These are phyloP conservation scores for Ochlodes sylvanus DNA, from an alignment of 2,888 invertebrate genomes.

Conservation along the genomic window DNA sequence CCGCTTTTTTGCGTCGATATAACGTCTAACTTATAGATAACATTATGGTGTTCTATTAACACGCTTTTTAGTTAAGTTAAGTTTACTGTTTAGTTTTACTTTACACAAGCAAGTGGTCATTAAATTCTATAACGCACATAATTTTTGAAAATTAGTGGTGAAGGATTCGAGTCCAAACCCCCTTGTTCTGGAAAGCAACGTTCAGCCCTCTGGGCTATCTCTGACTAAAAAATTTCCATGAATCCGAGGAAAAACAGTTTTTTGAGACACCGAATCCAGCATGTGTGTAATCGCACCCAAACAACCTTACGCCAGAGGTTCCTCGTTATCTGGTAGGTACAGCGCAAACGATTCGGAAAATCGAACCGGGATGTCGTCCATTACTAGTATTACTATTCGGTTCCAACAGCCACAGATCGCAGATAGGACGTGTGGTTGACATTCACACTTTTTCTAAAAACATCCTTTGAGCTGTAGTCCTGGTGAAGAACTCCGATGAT, in stretches of 20 bases:
- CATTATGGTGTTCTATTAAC: too few species aligned
- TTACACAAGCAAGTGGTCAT: too few species aligned
- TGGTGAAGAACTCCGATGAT: background rate
- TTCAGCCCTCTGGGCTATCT: too few species aligned
- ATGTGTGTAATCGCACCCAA: conserved; percentile 20
- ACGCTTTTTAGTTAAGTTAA: too few species aligned
- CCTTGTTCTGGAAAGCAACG: too few species aligned
- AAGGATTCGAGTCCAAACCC: too few species aligned
- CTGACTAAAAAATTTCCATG: too few species aligned
- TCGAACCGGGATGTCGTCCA: conserved; percentile 72
- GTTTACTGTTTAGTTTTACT: too few species aligned
- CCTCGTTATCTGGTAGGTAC: conserved; percentile 73
- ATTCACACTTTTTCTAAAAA: conserved; percentile 39
- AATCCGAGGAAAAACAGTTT: background rate
- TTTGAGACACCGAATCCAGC: conserved; percentile 15
- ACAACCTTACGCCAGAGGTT: conserved; percentile 44
- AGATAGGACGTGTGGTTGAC: conserved; percentile 31
- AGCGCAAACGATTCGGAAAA: conserved; percentile 81
- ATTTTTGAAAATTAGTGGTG: too few species aligned
- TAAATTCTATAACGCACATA: too few species aligned
- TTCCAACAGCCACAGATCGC: conserved; percentile 41
- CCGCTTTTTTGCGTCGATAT: too few species aligned
- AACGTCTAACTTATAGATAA: too few species aligned
- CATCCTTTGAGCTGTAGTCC: conserved; percentile 22
- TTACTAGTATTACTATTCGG: conserved; percentile 73